Evolutionary conservation across 1,140 invertebrate genomes (phyloP).

Genomic region (Acromyrmex heyeri): DNA sequence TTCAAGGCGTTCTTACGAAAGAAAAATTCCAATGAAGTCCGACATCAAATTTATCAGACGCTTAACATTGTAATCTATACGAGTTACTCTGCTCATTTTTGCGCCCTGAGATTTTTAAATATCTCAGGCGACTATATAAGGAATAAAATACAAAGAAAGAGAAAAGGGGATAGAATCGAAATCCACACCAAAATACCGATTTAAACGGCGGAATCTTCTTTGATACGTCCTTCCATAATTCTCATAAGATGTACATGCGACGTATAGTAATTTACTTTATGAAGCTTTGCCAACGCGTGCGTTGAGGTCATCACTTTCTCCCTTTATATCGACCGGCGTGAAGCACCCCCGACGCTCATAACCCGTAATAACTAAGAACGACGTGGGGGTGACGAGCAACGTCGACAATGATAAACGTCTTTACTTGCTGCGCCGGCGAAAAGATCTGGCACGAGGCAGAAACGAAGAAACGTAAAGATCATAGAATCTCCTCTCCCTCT

Average conservation of each 20-base stretch:
- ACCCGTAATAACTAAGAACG: constrained; percentile 60
- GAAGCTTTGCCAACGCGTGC: constrained; percentile 58
- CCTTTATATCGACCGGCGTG: constrained; percentile 59
- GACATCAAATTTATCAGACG: constrained; percentile 40
- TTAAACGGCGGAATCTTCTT: not conserved
- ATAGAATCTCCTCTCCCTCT: constrained; percentile 14
- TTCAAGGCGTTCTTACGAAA: not conserved
- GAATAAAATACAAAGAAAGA: constrained; percentile 8
- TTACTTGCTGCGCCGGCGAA: constrained; percentile 63
- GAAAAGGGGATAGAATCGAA: not conserved
- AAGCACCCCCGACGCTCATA: constrained; percentile 48
- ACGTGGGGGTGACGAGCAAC: constrained; percentile 43
- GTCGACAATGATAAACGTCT: constrained; percentile 72
- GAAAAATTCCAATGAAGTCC: constrained; percentile 35
- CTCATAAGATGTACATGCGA: constrained; percentile 66
- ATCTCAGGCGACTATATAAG: constrained; percentile 6
- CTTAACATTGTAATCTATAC: constrained; percentile 40
- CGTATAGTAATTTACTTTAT: constrained; percentile 75
- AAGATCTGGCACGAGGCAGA: constrained; percentile 16
- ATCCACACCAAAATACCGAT: not conserved
- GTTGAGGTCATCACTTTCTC: constrained; percentile 70
- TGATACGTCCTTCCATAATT: constrained; percentile 64
- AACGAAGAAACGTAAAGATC: constrained; percentile 59
- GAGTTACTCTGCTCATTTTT: not conserved
- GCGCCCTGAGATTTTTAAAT: constrained; percentile 35